Evolutionary conservation across 2,888 invertebrate species (phyloP).

Genomic region (Spilosoma lubricipeda): DNA sequence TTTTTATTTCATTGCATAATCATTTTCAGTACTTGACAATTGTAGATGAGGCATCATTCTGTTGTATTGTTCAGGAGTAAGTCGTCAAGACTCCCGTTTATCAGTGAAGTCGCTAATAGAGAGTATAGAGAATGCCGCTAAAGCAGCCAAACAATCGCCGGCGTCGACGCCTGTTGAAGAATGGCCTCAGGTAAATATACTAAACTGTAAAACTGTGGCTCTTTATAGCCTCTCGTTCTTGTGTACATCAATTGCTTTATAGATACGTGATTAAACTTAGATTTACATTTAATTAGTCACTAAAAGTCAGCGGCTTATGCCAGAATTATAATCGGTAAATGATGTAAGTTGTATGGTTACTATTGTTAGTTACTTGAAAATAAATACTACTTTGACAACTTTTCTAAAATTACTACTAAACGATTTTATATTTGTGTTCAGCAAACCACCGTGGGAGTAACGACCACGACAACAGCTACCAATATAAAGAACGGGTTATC

Average conservation of each 20-base stretch:
- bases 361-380: no score
- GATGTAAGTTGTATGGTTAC: no score
- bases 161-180: constrained; percentile 80
- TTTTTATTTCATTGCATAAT: not conserved
- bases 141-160: constrained; percentile 88
- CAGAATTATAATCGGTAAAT: no score
- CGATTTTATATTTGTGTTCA: constrained; percentile 8
- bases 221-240: no score
- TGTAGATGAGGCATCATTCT: not conserved
- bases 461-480: constrained; percentile 49
- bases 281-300: not conserved
- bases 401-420: not conserved
- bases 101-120: constrained; percentile 97
- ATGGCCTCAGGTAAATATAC: constrained; percentile 76
- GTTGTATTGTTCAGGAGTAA: constrained; percentile 67
- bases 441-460: constrained; percentile 61
- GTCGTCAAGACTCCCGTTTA: constrained; percentile 91
- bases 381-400: no score
- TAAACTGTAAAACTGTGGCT: not conserved
- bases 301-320: no score
- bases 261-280: not conserved
- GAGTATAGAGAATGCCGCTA: constrained; percentile 95
- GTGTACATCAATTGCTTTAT: not conserved
- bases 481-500: constrained; percentile 71
- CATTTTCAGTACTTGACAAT: not conserved